Evolutionary conservation across 1,140 invertebrate genomes (phyloP).

Genomic region (Gryon sp.): DNA sequence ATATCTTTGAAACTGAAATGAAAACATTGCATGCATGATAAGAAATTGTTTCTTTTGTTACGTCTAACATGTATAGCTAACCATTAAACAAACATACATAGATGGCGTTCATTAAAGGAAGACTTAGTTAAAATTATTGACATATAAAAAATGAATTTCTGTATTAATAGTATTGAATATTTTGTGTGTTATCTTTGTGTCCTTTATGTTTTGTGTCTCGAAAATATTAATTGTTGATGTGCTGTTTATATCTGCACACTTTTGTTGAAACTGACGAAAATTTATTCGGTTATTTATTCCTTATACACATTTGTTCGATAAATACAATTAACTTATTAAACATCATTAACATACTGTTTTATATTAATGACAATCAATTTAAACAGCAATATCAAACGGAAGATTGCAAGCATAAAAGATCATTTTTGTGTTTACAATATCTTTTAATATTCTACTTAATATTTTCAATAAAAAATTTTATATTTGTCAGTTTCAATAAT

Average conservation of each 20-base stretch:
- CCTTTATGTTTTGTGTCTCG: not conserved
- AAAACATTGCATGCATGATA: too few relatives aligned
- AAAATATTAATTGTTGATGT: not conserved
- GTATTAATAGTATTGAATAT: not conserved
- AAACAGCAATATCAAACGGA: not conserved
- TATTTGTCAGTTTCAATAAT: constrained; percentile 2
- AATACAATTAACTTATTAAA: not conserved
- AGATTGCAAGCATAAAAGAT: not conserved
- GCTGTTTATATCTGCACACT: not conserved
- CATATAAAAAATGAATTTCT: not conserved
- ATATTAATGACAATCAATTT: not conserved
- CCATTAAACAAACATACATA: too few relatives aligned
- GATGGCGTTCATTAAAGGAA: too few relatives aligned
- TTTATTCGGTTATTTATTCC: not conserved
- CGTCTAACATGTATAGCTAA: too few relatives aligned
- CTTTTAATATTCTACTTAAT: not conserved
- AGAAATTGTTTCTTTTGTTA: not conserved
- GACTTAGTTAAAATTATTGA: not conserved
- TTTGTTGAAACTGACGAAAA: not conserved
- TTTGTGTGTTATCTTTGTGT: not conserved
- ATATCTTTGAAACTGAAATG: too few relatives aligned
- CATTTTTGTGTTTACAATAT: not conserved
- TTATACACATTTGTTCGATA: not conserved
- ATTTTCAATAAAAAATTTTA: not conserved
- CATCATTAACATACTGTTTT: not conserved